Conservation (phyloP, 2,113 vertebrate genomes). For the Leptobrachium leishanense region DNA sequence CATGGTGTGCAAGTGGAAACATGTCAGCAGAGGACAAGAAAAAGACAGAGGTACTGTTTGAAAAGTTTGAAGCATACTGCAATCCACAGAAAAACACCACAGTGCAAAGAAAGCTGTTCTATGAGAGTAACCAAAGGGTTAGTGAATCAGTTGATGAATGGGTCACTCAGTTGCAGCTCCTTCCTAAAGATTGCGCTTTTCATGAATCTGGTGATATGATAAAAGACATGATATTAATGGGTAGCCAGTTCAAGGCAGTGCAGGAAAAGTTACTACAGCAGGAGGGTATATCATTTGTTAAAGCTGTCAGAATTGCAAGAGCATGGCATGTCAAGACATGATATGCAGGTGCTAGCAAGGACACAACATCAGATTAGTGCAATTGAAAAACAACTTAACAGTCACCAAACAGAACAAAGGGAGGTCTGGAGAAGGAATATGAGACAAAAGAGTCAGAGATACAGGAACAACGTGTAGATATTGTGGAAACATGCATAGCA, state of each 20-base stretch:
- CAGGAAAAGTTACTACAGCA: background rate
- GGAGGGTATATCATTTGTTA: too few species aligned
- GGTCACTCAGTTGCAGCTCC: background rate
- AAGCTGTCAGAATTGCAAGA: background rate
- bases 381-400: background rate
- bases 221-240: background rate
- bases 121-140: background rate
- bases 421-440: background rate
- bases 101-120: conserved; percentile 1
- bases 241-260: background rate
- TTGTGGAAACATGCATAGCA: background rate
- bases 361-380: background rate
- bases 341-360: background rate
- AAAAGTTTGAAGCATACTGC: background rate
- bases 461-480: background rate
- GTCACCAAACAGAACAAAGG: background rate
- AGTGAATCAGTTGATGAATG: background rate
- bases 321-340: background rate
- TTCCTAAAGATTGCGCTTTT: background rate
- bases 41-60: background rate
- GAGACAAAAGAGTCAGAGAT: background rate
- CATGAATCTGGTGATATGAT: background rate
- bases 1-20: too few species aligned
- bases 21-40: too few species aligned
- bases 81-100: background rate